Percentiles rank a stretch among this genome's conserved stretches.
These are phyloP conservation scores for Xenus cinereus DNA, from an alignment of 2,113 vertebrate species.

Conservation along the genomic window DNA sequence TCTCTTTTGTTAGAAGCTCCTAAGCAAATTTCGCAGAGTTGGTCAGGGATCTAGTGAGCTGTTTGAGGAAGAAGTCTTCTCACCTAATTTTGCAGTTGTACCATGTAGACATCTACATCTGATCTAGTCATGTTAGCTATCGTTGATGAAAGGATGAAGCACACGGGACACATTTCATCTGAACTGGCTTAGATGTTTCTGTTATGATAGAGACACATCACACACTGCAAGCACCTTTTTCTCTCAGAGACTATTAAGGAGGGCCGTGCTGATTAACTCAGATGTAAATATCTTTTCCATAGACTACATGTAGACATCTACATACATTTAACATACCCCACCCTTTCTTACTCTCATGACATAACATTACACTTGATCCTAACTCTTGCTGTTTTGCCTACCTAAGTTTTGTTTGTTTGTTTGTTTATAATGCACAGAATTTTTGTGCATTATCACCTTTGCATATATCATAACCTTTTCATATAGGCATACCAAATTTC, in stretches of 20 bases:
- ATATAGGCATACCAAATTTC: background rate
- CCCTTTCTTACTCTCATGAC: background rate
- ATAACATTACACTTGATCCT: background rate
- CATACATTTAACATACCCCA: background rate
- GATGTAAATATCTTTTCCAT: background rate
- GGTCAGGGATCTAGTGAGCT: background rate
- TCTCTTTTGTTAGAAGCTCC: background rate
- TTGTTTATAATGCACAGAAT: background rate
- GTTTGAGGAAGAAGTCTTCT: background rate
- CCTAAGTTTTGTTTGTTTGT: background rate
- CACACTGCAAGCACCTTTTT: background rate
- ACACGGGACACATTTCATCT: background rate
- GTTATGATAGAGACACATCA: background rate
- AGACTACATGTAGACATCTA: background rate
- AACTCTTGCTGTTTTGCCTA: background rate
- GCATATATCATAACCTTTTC: background rate
- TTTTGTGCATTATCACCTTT: background rate
- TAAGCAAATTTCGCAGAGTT: background rate
- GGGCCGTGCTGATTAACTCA: background rate
- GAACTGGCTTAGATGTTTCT: background rate
- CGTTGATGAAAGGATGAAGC: background rate
- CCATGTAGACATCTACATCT: background rate
- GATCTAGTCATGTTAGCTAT: background rate
- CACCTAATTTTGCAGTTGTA: background rate
- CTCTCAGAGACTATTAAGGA: background rate